Evolutionary conservation across 2,113 vertebrate species (phyloP), one percentile per base, ranked within the genome.

Genomic region (Phoxinus phoxinus): DNA sequence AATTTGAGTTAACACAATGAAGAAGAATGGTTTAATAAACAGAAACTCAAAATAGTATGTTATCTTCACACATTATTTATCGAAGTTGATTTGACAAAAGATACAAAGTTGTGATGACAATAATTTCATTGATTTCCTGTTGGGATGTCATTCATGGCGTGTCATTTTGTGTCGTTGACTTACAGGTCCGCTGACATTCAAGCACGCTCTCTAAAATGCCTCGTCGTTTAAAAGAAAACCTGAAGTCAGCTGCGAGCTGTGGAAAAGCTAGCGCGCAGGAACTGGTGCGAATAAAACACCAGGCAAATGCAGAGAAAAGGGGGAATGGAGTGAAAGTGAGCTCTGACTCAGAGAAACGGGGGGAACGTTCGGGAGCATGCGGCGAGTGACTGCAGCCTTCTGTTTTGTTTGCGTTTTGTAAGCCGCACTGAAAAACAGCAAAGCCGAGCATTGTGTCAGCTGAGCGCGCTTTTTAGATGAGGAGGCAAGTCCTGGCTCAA

Each of bases 371-470:
- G 17, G 74, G 69, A 81, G 78, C n/a, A 56, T 15, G 59, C 30
- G 6, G 58, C 48, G 30, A 81, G 4, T 35, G 35, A 72, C 86
- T n/a, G 71, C 35, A 6, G 15, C 6, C 19, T 85, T 90, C 84
- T 84, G 81, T 90, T 89, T 92, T 91, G 83, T 86, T 80, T 79
- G 81, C 56, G 11, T 69, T 85, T 83, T 86, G 76, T 85, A 78
- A 84, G 79, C 35, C 4, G 53, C 21, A 53, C 80, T 85, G 65
- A 89, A 89, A 89, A 85, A 85, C 37, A 77, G 84, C 67, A 89
- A 85, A 87, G 86, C 74, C 30, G 13, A 17, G 46, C 84, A 56
- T 85, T 87, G 72, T 89, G 51, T 80, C 21, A 61, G 44, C 82
- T 15, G 85, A 59, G 81, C 74, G 48, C 3, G 58, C 59, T 84